These are phyloP conservation scores for Timandra comae DNA, from an alignment of 2,888 invertebrate genomes.

Conservation along the genomic window DNA sequence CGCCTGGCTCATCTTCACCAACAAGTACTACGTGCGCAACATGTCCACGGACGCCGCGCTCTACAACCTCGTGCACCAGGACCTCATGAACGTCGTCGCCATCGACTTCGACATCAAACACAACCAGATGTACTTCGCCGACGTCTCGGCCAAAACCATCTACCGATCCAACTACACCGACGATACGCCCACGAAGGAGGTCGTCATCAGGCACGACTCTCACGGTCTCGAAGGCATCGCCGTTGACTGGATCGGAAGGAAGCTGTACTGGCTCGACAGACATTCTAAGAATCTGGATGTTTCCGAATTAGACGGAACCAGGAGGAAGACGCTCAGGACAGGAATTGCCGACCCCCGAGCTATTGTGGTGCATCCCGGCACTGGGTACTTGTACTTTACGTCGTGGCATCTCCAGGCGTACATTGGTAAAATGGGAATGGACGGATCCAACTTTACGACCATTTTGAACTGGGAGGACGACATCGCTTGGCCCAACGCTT, in stretches of 20 bases:
- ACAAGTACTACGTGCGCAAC: conserved; percentile 97
- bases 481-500: conserved; percentile 98
- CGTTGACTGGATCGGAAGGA: conserved; percentile 96
- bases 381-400: conserved; percentile 94
- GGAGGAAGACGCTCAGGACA: conserved; percentile 90
- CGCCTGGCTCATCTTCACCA: conserved; percentile 96
- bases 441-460: conserved; percentile 92
- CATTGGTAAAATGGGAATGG: conserved; percentile 98
- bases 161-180: conserved; percentile 82
- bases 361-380: conserved; percentile 95
- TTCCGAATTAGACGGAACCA: conserved; percentile 93
- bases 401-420: conserved; percentile 98
- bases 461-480: conserved; percentile 95
- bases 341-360: conserved; percentile 96
- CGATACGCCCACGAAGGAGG: conserved; percentile 82
- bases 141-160: conserved; percentile 96
- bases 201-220: conserved; percentile 93
- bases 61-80: conserved; percentile 94
- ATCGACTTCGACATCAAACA: conserved; percentile 93
- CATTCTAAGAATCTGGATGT: conserved; percentile 97
- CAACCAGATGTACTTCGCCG: conserved; percentile 94
- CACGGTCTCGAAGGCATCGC: conserved; percentile 98
- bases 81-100: conserved; percentile 97
- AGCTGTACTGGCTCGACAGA: conserved; percentile 97
- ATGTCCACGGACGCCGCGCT: conserved; percentile 92